phyloP scores from a whole-genome alignment of 2,888 invertebrate species.

The Oscheius sp. region DNA sequence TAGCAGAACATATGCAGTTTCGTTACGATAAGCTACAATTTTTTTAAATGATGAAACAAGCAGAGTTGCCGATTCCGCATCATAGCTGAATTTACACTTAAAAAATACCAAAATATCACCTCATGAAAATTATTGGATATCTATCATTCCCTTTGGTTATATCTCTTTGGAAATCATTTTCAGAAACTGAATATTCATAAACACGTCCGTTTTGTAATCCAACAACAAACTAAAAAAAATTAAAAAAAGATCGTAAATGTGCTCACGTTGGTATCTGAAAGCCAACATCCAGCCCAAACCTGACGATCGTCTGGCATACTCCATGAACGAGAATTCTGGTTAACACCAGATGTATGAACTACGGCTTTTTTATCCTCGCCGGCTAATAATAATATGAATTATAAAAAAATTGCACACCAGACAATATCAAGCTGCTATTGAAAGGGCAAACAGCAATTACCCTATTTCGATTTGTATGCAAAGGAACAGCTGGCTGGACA shows the following conservation, averaged over 20 bases:
- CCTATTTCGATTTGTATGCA: conserved; percentile 12
- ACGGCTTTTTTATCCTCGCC: conserved; percentile 29
- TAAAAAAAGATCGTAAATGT: not conserved
- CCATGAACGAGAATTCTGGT: not conserved
- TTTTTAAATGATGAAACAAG: conserved; percentile 5
- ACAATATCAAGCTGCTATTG: conserved; percentile 19
- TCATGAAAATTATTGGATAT: conserved; percentile 24
- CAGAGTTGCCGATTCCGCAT: not conserved
- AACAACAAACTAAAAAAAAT: conserved; percentile 20
- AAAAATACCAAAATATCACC: conserved; percentile 2
- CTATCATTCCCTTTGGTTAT: conserved; percentile 12
- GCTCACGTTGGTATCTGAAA: not conserved
- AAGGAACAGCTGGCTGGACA: not conserved
- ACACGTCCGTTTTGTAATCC: conserved; percentile 22
- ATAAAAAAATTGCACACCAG: conserved; percentile 28
- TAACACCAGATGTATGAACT: not conserved
- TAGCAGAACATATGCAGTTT: not conserved
- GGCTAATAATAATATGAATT: not conserved
- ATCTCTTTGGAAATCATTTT: conserved; percentile 1
- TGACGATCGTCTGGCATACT: conserved; percentile 17
- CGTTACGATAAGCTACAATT: conserved; percentile 1
- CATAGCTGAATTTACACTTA: not conserved
- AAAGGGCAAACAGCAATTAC: conserved; percentile 31
- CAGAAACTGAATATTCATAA: conserved; percentile 11
- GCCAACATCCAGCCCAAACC: conserved; percentile 33